Base-by-base conservation (phyloP, 2,797 vertebrate species). In the Zalophus californianus region DNA sequence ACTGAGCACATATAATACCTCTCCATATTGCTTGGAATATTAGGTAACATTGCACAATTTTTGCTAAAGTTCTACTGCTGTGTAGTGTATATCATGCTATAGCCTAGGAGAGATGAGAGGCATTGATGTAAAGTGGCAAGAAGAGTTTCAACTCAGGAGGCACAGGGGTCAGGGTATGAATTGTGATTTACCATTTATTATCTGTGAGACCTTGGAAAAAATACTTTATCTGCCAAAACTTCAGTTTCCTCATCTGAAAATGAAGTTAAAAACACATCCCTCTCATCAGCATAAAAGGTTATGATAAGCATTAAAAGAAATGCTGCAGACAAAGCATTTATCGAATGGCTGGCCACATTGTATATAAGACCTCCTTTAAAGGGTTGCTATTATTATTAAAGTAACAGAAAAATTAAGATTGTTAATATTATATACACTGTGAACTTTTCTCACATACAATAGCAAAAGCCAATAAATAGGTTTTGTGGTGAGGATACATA, bases 371-470 rank as follows among this genome's bases (percentile, higher is more conserved):
- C 9, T 27, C 7, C 66, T 3, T 3, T 68, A 86, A 70, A 87
- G 12, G 2, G 7, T 50, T 44, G 58, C 23, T 23, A 62, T 41
- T 86, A 15, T 62, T 73, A 58, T 70, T 72, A 91, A 87, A 93
- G 84, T 68, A 94, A 83, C 12, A 38, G 54, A 72, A 94, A 88
- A 80, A 29, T 32, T 96, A 62, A 66, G 92, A 97, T 77, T 66
- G 48, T 75, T 48, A 56, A 60, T 82, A 73, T 50, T 54, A 68
- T 50, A 84, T 73, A 89, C 7, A 79, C 5, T 91, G 12, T 64
- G 10, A 91, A 64, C 29, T 66, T 82, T 83, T 6, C 21, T 18
- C 23, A 66, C 4, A 35, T 72, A 48, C 14, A 72, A 56, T 87
- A 91, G 68, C 32, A 88, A 87, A 94, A 15, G 18, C 20, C 32